Percentiles rank a stretch among this genome's conserved stretches.
Evolutionary conservation across 2,113 vertebrate species (phyloP).

Genomic region (Nibea albiflora): DNA sequence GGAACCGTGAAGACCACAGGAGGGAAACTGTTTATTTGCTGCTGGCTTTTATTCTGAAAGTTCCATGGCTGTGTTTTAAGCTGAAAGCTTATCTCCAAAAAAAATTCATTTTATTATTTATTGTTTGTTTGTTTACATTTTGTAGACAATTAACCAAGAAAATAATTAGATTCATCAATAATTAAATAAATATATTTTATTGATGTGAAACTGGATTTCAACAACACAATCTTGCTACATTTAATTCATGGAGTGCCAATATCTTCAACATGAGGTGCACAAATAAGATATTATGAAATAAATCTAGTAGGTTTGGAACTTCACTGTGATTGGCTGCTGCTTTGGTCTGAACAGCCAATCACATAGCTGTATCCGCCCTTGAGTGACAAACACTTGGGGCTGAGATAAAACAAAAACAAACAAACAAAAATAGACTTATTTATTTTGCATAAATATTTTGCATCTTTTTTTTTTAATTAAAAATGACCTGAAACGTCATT

Average conservation of each 20-base stretch:
- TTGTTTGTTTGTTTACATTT: neutral
- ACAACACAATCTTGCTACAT: neutral
- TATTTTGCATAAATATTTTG: too few species aligned
- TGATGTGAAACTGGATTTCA: neutral
- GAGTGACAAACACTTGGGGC: neutral
- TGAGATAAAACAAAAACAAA: neutral
- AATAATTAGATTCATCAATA: neutral
- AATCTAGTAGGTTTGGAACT: neutral
- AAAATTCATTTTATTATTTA: too few species aligned
- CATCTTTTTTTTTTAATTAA: too few species aligned
- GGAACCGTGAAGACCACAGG: neutral
- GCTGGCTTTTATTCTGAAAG: neutral
- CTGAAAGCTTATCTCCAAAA: too few species aligned
- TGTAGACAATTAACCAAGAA: neutral
- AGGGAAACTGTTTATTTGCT: neutral
- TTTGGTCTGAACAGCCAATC: slow-evolving; percentile 24
- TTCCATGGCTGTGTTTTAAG: neutral
- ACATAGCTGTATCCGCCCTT: too few species aligned
- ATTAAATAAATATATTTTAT: neutral
- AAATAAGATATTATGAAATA: neutral
- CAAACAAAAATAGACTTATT: too few species aligned
- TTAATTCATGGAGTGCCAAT: neutral
- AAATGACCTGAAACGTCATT: too few species aligned
- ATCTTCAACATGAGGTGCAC: neutral
- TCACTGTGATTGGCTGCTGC: slow-evolving; percentile 2